Conservation (phyloP, 1,140 invertebrate genomes). For the Cryptotermes secundus region DNA sequence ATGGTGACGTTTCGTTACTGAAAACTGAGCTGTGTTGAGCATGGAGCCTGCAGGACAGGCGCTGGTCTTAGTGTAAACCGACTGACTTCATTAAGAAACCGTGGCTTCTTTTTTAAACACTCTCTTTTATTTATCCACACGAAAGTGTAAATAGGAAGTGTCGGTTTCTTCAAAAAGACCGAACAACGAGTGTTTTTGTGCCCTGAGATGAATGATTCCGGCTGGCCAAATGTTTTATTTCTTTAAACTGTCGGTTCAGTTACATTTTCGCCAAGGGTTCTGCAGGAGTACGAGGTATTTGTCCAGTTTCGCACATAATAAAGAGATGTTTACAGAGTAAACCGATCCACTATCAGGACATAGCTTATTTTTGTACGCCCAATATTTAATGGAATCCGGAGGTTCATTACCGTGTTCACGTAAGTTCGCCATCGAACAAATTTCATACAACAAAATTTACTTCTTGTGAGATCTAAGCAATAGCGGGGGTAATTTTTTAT, state of each 20-base stretch:
- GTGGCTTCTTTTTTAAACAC: neutral
- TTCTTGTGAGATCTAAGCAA: too few relatives aligned
- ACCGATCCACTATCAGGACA: too few relatives aligned
- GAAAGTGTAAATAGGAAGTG: slow-evolving; percentile 13
- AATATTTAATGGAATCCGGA: too few relatives aligned
- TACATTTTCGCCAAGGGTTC: neutral
- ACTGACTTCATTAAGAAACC: slow-evolving; percentile 6
- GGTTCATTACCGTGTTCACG: too few relatives aligned
- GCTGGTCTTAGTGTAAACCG: neutral
- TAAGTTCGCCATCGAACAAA: too few relatives aligned
- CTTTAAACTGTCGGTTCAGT: neutral
- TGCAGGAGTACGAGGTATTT: neutral
- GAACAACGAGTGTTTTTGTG: neutral
- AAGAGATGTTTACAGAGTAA: neutral
- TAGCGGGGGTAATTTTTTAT: too few relatives aligned
- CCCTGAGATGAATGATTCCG: neutral
- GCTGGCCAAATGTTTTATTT: neutral
- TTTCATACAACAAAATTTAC: too few relatives aligned
- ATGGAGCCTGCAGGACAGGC: neutral
- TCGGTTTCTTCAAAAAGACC: neutral
- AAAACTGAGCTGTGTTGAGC: neutral
- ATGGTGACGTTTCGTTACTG: neutral
- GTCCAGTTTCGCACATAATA: neutral
- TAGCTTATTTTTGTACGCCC: too few relatives aligned
- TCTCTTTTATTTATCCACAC: slow-evolving; percentile 2